Conservation (phyloP, 2,113 vertebrate genomes). For the Phodopus roborovskii region DNA sequence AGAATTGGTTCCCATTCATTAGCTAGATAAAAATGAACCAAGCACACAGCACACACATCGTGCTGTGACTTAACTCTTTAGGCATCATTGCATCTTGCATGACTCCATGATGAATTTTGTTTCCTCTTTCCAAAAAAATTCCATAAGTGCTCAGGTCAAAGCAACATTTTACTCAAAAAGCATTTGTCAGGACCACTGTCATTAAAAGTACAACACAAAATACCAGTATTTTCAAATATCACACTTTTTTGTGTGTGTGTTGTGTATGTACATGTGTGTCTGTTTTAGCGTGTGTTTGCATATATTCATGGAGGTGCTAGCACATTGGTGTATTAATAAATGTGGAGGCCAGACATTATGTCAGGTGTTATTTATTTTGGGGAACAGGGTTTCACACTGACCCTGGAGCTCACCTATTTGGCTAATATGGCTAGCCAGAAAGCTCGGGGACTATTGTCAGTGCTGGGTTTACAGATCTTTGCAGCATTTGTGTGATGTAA, state of each 20-base stretch:
- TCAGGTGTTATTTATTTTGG: neutral
- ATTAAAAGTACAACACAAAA: neutral
- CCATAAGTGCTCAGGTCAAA: neutral
- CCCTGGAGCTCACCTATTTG: neutral
- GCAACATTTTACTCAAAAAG: neutral
- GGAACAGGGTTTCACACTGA: neutral
- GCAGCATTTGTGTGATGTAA: neutral
- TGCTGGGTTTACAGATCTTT: too few species aligned
- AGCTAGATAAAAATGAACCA: conserved; percentile 4
- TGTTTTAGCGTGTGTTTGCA: neutral
- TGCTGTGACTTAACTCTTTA: neutral
- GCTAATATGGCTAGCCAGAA: neutral
- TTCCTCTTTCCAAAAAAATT: neutral
- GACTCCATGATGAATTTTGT: neutral
- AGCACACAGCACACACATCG: neutral
- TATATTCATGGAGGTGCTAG: too few species aligned
- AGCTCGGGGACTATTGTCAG: neutral
- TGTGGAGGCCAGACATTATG: neutral
- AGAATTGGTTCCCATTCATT: conserved; percentile 26
- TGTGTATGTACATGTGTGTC: neutral
- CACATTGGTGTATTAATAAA: neutral
- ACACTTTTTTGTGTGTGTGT: neutral
- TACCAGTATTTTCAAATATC: neutral
- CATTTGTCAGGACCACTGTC: neutral
- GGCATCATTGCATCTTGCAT: neutral